Base-by-base conservation (phyloP, 2,888 invertebrate genomes). In the Aporophyla lueneburgensis region DNA sequence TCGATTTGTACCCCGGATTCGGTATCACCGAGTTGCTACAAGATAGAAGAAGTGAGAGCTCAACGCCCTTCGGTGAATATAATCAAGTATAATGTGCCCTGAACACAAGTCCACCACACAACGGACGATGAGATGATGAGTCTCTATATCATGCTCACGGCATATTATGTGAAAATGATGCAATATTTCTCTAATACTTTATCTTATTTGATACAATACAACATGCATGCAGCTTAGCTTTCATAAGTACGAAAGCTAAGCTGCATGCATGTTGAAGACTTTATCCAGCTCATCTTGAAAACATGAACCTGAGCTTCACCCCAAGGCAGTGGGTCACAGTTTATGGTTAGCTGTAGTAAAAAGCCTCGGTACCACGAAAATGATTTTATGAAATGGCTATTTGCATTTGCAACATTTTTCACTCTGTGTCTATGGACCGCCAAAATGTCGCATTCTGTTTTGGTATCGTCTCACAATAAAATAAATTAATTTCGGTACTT, bases 391-490 rank as follows among this genome's bases (percentile, higher is more conserved):
- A 49, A 65, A 59, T 65, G 7, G 7, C 1, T 14, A 21, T 16
- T 58, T 51, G 68, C 51, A 70, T 16, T 58, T 51, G 68, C 51
- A 70, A 73, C 65, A 58, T 66, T 78, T 1, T 24, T 12, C 7
- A 24, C 51, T 81, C 70, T 78, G 53, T 91, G 90, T 94, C 93
- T 94, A 92, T 94, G 93, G 87, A 79, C 89, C 87, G 87, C 89
- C 93, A 96, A 96, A 95, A 96, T 96, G 96, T 96, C 95, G 96
- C 93, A 93, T 92, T 94, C 94, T 96, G 96, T 96, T 96, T 96
- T 96, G 95, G 95, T 96, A 93, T 94, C 91, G 88, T 93, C 92
- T 93, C 90, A 90, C 89, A 93, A 90, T 93, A 93, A 92, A 95
- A 92, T 87, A 93, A 94, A 93, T 93, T 91, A 93, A 92, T 93